A percentile compares a stretch with the other conserved stretches of the same genome.
These are phyloP conservation scores for Brachymystax lenok DNA, from an alignment of 2,797 vertebrate species.

Conservation along the genomic window DNA sequence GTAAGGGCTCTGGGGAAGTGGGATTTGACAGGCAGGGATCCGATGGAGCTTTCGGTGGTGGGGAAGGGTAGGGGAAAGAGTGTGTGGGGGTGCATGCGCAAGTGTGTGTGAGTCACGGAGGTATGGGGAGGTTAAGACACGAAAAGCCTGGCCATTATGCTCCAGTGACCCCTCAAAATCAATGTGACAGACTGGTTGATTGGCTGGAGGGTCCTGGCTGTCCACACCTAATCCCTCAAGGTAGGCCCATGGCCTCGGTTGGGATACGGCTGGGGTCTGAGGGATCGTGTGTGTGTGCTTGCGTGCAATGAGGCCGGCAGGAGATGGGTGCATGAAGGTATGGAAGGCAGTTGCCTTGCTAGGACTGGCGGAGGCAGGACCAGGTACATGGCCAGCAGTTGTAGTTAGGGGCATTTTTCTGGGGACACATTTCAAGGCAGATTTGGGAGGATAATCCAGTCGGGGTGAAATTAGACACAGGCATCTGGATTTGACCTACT, in stretches of 20 bases:
- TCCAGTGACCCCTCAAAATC: slow-evolving; percentile 78
- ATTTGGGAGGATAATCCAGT: slow-evolving; percentile 73
- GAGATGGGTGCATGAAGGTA: slow-evolving; percentile 45
- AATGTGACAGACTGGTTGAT: slow-evolving; percentile 79
- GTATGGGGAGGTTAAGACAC: slow-evolving; percentile 70
- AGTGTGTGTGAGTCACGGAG: slow-evolving; percentile 58
- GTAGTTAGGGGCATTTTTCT: slow-evolving; percentile 23
- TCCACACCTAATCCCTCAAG: slow-evolving; percentile 82
- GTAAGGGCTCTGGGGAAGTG: slow-evolving; percentile 60
- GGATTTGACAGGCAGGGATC: slow-evolving; percentile 67
- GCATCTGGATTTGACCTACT: slow-evolving; percentile 78
- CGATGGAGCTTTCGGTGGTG: slow-evolving; percentile 55
- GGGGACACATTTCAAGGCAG: slow-evolving; percentile 64
- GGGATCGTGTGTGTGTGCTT: slow-evolving; percentile 30
- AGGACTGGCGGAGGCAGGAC: not conserved
- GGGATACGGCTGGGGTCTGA: slow-evolving; percentile 45
- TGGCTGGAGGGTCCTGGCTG: slow-evolving; percentile 82
- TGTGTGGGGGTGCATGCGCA: slow-evolving; percentile 43
- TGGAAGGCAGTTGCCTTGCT: slow-evolving; percentile 30
- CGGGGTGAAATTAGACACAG: slow-evolving; percentile 78
- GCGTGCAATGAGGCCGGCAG: not conserved
- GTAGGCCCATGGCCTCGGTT: slow-evolving; percentile 68
- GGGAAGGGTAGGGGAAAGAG: slow-evolving; percentile 25
- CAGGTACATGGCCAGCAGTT: slow-evolving; percentile 49
- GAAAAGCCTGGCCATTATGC: slow-evolving; percentile 82